These are phyloP conservation scores for Leucophenga maculata DNA, from an alignment of 2,888 invertebrate species.

Conservation along the genomic window DNA sequence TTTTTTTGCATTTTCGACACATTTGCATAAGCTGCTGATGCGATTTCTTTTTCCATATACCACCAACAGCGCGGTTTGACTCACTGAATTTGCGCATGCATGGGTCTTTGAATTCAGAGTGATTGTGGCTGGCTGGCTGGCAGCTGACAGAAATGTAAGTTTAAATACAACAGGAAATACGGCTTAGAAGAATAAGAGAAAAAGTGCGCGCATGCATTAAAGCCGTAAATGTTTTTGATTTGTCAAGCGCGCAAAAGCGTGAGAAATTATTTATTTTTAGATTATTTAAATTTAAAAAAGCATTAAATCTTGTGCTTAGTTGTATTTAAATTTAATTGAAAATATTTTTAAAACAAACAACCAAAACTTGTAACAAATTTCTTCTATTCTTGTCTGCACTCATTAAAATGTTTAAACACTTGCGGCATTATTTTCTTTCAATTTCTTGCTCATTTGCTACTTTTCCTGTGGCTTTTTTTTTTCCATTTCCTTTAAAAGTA, in stretches of 20 bases:
- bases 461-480: not conserved
- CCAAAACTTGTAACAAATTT: not conserved
- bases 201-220: constrained; percentile 65
- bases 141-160: constrained; percentile 2
- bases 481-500: constrained; percentile 10
- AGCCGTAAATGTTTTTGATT: constrained; percentile 64
- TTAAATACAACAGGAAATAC: constrained; percentile 44
- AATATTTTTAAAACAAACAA: too few relatives aligned
- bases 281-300: constrained; percentile 4
- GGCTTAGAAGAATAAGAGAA: constrained; percentile 50
- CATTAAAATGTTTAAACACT: constrained; percentile 10
- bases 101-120: constrained; percentile 4
- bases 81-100: not conserved
- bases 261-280: constrained; percentile 20
- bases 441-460: not conserved
- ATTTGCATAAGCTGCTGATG: constrained; percentile 65
- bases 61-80: not conserved
- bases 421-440: constrained; percentile 7
- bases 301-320: not conserved
- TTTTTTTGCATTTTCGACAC: constrained; percentile 47
- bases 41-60: constrained; percentile 52
- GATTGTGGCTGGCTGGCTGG: constrained; percentile 23
- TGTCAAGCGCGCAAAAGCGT: constrained; percentile 62
- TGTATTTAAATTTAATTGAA: too few relatives aligned
- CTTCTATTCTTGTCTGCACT: not conserved